Evolutionary conservation across 2,797 vertebrate species (phyloP).

Genomic region (Cirrhinus molitorella): DNA sequence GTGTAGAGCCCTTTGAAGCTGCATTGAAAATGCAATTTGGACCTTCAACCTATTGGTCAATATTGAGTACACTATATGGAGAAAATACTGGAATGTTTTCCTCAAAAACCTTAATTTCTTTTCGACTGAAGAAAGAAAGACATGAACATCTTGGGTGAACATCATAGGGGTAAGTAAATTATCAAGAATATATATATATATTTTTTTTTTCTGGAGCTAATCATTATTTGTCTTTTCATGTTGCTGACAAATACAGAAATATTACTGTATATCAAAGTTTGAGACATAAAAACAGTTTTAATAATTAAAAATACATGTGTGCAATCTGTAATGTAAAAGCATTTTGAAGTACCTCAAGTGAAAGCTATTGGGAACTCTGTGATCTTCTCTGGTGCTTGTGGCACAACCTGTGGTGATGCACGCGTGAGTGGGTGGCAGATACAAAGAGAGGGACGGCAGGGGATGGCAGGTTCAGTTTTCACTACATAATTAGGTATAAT

Average conservation of each 20-base stretch:
- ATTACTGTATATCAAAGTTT: neutral
- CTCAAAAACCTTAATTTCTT: too few relatives aligned
- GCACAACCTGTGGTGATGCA: conserved; percentile 35
- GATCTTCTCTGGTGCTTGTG: conserved; percentile 6
- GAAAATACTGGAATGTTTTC: too few relatives aligned
- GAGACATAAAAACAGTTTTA: neutral
- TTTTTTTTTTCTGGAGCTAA: too few relatives aligned
- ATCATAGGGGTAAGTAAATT: too few relatives aligned
- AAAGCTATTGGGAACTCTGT: conserved; percentile 3
- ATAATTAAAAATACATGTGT: neutral
- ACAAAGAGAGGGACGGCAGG: conserved; percentile 32
- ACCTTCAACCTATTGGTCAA: too few relatives aligned
- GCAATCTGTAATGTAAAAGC: conserved; percentile 11
- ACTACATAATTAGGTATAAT: conserved; percentile 29
- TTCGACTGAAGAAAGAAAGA: too few relatives aligned
- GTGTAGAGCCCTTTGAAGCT: too few relatives aligned
- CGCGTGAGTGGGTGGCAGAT: conserved; percentile 33
- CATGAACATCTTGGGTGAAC: too few relatives aligned
- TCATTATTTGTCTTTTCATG: neutral
- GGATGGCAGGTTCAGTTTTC: conserved; percentile 29
- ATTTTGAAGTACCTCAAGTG: neutral
- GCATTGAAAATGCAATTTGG: too few relatives aligned
- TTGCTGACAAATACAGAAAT: neutral
- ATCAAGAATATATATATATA: too few relatives aligned
- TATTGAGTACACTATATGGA: too few relatives aligned